Evolutionary conservation across 64 coral and sea anemone genomes (phyloP), one percentile per base, ranked within the genome.

Genomic region (Pachyseris speciosa): DNA sequence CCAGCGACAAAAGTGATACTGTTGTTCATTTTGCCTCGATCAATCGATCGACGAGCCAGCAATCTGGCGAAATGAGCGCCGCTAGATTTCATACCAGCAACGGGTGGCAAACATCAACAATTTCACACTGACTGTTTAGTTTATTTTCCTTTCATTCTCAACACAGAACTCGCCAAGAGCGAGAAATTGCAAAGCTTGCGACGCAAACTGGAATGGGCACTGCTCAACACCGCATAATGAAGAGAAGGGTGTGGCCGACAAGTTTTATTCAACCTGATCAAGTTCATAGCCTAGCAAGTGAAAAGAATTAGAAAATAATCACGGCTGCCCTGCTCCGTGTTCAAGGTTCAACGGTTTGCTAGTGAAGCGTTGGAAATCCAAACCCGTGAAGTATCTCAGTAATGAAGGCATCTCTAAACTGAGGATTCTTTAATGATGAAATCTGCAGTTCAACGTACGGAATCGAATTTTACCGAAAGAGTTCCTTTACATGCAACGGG

Each of bases 301-400:
- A 28, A 52, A 75, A 27, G 29, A 52, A 33, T 45, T 45, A 37
- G 31, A 61, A 80, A 39, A 60, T 33, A 41, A 0, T 24, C 7
- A 25, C 55, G 53, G 51, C 26, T 61, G 33, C 20, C 20, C 9
- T n/a, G 77, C 6, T 61, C 51, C 77, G 17, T 4, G 25, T 41
- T 63, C 63, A 33, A 63, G 75, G 52, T 81, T 81, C 77, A 81
- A 27, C 33, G 7, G 34, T 40, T 81, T 5, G 1, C 15, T 15
- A 63, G 20, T 81, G 52, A 81, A 81, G 77, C 52, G 77, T 81
- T 81, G 9, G 24, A 63, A 81, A 41, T 81, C 77, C 53, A 63
- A 81, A 39, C 29, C 22, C 2, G 63, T 81, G 77, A 81, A 61
- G 52, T 81, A 63, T 31, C 0, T 0, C 3, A 39, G 53, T 53